phyloP scores from a whole-genome alignment of 2,113 vertebrate species.

The Esox niger region DNA sequence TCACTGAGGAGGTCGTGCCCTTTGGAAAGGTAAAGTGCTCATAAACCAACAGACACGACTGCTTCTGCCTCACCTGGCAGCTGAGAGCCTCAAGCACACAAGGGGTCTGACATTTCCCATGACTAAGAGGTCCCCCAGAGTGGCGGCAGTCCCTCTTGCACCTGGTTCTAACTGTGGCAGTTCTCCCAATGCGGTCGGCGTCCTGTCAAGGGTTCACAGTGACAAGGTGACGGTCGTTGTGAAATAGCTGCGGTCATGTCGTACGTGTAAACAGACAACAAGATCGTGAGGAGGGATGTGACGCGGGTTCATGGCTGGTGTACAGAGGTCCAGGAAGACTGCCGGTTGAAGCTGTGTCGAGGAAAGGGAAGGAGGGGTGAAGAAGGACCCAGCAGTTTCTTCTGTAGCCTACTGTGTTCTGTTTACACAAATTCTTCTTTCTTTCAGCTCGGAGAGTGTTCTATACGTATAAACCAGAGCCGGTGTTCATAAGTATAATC shows the following conservation, averaged over 20 bases:
- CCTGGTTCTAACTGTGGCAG: too few relatives aligned
- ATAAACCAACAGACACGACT: conserved; percentile 6
- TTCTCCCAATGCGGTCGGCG: too few relatives aligned
- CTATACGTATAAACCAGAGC: background rate
- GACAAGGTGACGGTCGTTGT: too few relatives aligned
- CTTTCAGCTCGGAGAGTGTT: too few relatives aligned
- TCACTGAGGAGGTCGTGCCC: background rate
- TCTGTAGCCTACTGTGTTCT: background rate
- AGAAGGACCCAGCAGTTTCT: background rate
- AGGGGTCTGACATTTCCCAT: conserved; percentile 10
- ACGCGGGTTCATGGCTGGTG: too few relatives aligned
- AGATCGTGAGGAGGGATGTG: too few relatives aligned
- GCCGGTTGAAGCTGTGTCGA: conserved; percentile 1
- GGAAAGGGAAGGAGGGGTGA: too few relatives aligned
- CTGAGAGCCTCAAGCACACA: conserved; percentile 10
- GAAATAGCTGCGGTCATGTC: too few relatives aligned
- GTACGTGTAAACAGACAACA: too few relatives aligned
- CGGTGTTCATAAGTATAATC: background rate
- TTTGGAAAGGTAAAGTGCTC: background rate
- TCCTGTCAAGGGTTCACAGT: too few relatives aligned
- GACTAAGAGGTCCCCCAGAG: conserved; percentile 8
- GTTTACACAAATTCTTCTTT: background rate
- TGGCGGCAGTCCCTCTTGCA: too few relatives aligned
- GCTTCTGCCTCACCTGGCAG: conserved; percentile 24
- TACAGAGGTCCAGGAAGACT: too few relatives aligned